Evolutionary conservation across 1,140 invertebrate genomes (phyloP).

Genomic region (Drosophila biarmipes): DNA sequence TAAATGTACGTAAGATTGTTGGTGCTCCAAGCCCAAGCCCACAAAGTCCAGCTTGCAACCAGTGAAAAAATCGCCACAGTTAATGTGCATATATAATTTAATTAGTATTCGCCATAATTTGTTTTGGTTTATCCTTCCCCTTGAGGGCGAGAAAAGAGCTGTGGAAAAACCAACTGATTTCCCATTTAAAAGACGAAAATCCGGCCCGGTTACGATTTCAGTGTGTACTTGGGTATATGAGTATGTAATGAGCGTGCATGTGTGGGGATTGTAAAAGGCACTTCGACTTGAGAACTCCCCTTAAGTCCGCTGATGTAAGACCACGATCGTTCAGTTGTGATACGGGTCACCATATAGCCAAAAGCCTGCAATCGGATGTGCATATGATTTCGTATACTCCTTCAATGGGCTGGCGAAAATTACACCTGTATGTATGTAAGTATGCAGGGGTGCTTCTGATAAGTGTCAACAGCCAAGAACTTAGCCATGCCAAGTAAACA

Average conservation of each 20-base stretch:
- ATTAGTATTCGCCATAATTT: conserved; percentile 25
- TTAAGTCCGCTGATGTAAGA: not conserved
- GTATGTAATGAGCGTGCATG: conserved; percentile 31
- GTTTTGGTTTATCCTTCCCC: conserved; percentile 13
- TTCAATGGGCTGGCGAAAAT: not conserved
- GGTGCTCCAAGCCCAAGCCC: not conserved
- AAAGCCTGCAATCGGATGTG: not conserved
- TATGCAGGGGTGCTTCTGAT: conserved; percentile 15
- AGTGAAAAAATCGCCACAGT: conserved; percentile 5
- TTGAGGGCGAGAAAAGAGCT: not conserved
- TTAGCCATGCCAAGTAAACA: conserved; percentile 28
- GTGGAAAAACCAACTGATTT: not conserved
- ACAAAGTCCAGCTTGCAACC: conserved; percentile 1
- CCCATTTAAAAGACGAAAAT: not conserved
- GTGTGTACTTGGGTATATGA: conserved; percentile 40
- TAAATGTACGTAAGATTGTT: conserved; percentile 38
- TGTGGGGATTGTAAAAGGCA: conserved; percentile 10
- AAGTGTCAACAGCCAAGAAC: conserved; percentile 36
- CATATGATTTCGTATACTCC: not conserved
- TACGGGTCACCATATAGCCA: not conserved
- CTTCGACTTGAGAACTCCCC: conserved; percentile 1
- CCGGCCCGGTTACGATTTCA: conserved; percentile 44
- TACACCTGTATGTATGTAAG: conserved; percentile 24
- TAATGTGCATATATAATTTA: conserved; percentile 31
- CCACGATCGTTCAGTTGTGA: not conserved